A percentile compares a stretch with the other conserved stretches of the same genome.
phyloP scores from a whole-genome alignment of 2,113 vertebrate species.

The Seriola rivoliana region DNA sequence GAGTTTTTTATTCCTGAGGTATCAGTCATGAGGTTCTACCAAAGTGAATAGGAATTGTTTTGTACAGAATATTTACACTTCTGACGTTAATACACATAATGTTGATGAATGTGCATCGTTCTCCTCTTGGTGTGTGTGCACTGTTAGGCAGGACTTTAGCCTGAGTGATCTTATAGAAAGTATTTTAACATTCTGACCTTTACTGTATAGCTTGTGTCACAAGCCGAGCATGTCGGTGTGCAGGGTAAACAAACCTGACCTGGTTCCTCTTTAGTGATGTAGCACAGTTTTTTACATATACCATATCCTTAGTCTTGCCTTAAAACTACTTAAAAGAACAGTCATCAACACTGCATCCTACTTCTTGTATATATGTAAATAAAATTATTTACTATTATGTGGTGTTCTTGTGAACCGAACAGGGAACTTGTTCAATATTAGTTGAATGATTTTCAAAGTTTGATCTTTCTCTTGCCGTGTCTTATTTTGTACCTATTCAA shows the following conservation, averaged over 20 bases:
- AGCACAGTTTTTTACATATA: conserved; percentile 62
- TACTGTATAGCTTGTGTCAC: conserved; percentile 39
- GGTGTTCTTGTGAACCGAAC: conserved; percentile 69
- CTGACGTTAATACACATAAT: conserved; percentile 24
- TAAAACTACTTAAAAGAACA: conserved; percentile 69
- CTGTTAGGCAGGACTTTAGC: background rate
- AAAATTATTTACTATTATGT: conserved; percentile 64
- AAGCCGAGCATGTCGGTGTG: conserved; percentile 33
- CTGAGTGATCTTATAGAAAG: conserved; percentile 21
- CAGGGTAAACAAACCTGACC: conserved; percentile 37
- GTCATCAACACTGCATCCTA: conserved; percentile 64
- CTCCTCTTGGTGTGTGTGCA: conserved; percentile 15
- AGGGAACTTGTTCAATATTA: conserved; percentile 72
- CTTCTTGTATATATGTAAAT: conserved; percentile 77
- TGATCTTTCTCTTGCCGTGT: conserved; percentile 40
- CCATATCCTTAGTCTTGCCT: conserved; percentile 77
- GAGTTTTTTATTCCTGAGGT: conserved; percentile 9
- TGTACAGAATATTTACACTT: conserved; percentile 47
- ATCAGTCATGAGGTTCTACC: conserved; percentile 18
- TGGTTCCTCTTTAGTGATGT: conserved; percentile 64
- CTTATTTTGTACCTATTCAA: conserved; percentile 63
- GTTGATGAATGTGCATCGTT: conserved; percentile 11
- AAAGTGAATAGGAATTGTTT: conserved; percentile 44
- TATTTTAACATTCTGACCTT: conserved; percentile 30
- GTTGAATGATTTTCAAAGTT: conserved; percentile 54